Evolutionary conservation across 1,140 invertebrate species (phyloP), one percentile per base, ranked within the genome.

Genomic region (Vollenhovia emeryi): DNA sequence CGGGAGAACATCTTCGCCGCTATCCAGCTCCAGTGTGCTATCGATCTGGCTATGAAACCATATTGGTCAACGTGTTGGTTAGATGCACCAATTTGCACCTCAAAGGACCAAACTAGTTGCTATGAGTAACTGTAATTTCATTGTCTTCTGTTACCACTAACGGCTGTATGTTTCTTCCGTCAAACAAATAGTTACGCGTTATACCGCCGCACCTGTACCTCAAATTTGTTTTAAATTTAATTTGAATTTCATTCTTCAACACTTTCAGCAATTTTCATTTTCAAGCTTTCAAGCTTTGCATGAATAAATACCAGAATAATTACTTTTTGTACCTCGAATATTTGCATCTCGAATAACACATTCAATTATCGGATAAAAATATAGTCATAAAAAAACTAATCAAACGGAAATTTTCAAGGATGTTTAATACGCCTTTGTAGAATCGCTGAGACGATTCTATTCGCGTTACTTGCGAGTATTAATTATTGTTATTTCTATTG

Each of bases 51-150:
- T 82, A 82, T 82, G 50, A 82, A 82, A 82, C 36, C 50, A 73
- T 57, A 82, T 57, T 71, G 64, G 78, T 73, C 78, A 73, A 82
- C 66, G 78, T 57, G 66, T 82, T 57, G 50, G 78, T 71, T 82
- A 82, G 66, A 57, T 82, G 48, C 78, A 82, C 27, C 66, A 82
- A 82, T 82, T 82, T 82, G 50, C 78, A 82, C 78, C 66, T 82
- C 78, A 82, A 73, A 71, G 78, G 66, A 30, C 36, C 50, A 57
- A 71, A 57, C 78, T 73, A 80, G 78, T 80, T 82, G 66, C 36
- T 71, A 71, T 24, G 66, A 82, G 36, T 73, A 80, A 71, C 78
- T 57, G 50, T 80, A 82, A 82, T 82, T 73, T 82, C 78, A 57
- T 82, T 82, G 78, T 71, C 40, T 43, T 40, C 50, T 43, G 36